Percentiles rank a stretch among this genome's conserved stretches.
phyloP scores from a whole-genome alignment of 2,888 invertebrate species.

The Willowsia nigromaculata region DNA sequence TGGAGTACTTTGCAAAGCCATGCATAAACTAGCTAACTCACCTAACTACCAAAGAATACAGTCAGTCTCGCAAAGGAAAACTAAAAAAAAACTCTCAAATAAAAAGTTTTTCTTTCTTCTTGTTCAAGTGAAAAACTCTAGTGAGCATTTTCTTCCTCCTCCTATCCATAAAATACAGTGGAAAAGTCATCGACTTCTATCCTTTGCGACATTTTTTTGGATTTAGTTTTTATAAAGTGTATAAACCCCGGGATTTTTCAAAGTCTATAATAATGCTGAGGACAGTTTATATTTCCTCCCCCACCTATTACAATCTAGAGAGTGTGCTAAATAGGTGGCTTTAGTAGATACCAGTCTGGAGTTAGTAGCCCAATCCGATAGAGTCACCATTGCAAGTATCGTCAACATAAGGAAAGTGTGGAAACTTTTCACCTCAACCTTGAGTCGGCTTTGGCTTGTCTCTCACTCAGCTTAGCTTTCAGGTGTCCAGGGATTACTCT shows the following conservation, averaged over 20 bases:
- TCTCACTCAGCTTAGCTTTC: constrained; percentile 47
- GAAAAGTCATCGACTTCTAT: constrained; percentile 49
- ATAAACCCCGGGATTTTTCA: constrained; percentile 53
- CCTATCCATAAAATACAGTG: not conserved
- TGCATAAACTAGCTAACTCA: not conserved
- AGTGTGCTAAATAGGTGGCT: constrained; percentile 27
- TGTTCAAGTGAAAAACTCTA: not conserved
- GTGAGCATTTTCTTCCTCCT: not conserved
- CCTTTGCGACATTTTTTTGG: constrained; percentile 21
- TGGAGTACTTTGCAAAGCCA: not conserved
- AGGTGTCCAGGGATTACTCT: constrained; percentile 50
- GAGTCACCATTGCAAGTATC: not conserved
- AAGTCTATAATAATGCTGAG: constrained; percentile 42
- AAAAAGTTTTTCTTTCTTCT: not conserved
- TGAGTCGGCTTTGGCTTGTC: constrained; percentile 55
- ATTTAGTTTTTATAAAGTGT: constrained; percentile 53
- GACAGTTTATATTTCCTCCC: constrained; percentile 27
- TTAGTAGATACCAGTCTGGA: not conserved
- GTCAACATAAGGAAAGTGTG: constrained; percentile 4
- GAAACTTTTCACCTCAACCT: constrained; percentile 59
- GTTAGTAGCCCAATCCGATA: not conserved
- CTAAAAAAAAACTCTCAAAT: constrained; percentile 14
- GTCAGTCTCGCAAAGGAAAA: not conserved
- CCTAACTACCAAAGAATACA: not conserved
- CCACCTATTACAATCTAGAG: not conserved